Percentiles rank a stretch among this genome's conserved stretches.
Conservation (phyloP, 2,797 vertebrate genomes). For the Balearica regulorum region DNA sequence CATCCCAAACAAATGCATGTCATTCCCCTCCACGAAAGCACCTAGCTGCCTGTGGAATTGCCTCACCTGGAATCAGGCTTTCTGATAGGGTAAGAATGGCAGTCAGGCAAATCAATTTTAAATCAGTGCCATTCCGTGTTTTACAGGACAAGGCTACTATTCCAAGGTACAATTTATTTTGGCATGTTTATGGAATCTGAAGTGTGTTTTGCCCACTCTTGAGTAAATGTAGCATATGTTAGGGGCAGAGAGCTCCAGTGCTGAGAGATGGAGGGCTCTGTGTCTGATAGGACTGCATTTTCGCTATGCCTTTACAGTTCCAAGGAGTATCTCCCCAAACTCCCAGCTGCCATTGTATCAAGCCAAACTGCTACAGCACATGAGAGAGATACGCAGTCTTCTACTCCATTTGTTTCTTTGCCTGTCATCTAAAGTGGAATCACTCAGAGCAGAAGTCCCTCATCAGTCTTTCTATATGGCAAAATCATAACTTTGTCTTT, state of each 20-base stretch:
- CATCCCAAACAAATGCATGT: neutral
- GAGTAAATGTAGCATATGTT: neutral
- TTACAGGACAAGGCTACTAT: accelerated
- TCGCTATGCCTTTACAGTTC: neutral
- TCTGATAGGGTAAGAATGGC: neutral
- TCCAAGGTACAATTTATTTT: neutral
- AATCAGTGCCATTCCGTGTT: neutral
- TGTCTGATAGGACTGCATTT: neutral
- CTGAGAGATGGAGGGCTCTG: neutral
- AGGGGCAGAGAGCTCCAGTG: neutral
- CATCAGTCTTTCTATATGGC: neutral
- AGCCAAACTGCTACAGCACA: neutral
- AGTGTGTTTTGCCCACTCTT: neutral
- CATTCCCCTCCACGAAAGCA: neutral
- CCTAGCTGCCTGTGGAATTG: neutral
- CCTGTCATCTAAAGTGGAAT: neutral
- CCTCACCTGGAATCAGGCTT: neutral
- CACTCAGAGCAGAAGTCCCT: neutral
- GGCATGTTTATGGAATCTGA: neutral
- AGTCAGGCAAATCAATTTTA: neutral
- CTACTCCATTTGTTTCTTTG: neutral
- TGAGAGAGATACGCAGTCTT: neutral
- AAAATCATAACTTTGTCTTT: neutral
- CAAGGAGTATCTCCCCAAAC: neutral
- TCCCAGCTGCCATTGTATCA: neutral